These are phyloP conservation scores for Cynocephalus volans DNA, from an alignment of 2,113 vertebrate species.

Conservation along the genomic window DNA sequence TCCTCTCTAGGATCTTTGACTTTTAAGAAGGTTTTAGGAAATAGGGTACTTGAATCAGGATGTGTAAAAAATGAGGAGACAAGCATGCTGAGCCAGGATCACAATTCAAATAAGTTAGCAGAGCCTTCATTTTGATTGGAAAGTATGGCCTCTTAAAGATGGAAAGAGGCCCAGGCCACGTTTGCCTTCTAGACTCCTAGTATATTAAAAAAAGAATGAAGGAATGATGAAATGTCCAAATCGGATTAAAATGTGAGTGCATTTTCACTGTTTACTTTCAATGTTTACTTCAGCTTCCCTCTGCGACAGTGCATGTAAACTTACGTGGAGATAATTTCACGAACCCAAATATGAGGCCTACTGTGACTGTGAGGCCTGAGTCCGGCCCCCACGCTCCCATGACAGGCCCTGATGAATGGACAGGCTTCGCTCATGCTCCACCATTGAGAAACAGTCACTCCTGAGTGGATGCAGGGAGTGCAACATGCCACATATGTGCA, in stretches of 20 bases:
- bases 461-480: not conserved
- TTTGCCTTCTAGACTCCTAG: not conserved
- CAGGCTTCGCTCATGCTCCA: not conserved
- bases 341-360: not conserved
- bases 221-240: not conserved
- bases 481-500: not conserved
- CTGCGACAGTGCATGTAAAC: not conserved
- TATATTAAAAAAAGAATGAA: not conserved
- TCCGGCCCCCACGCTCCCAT: not conserved
- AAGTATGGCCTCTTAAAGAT: not conserved
- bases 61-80: not conserved
- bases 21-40: conserved; percentile 18
- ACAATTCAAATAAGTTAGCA: not conserved
- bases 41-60: not conserved
- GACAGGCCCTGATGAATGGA: no score
- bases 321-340: not conserved
- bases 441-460: not conserved
- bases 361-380: not conserved
- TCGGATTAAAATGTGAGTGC: not conserved
- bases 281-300: not conserved
- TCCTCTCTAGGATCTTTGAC: not conserved
- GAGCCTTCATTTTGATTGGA: not conserved
- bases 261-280: not conserved
- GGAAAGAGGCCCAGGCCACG: not conserved
- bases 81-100: not conserved